These are phyloP conservation scores for Tympanuchus pallidicinctus DNA, from an alignment of 2,113 vertebrate genomes.

Conservation along the genomic window DNA sequence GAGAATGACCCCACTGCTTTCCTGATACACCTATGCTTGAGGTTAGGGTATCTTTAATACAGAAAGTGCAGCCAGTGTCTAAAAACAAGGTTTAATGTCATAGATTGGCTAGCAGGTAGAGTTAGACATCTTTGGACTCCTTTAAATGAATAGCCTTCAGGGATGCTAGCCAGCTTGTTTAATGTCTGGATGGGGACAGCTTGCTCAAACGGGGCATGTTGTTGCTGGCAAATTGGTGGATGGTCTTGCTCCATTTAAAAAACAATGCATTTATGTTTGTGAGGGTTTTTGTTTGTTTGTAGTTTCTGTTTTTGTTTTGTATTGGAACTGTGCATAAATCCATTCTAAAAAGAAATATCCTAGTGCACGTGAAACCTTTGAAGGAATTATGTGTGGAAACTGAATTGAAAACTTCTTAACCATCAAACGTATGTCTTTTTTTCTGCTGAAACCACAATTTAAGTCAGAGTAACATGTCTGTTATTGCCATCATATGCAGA, in stretches of 20 bases:
- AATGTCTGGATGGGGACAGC: background rate
- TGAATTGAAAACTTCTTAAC: background rate
- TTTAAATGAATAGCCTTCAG: background rate
- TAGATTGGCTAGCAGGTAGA: background rate
- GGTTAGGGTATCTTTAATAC: background rate
- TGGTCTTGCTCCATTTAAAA: background rate
- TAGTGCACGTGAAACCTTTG: background rate
- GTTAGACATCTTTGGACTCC: background rate
- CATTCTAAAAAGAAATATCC: background rate
- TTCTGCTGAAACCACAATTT: background rate
- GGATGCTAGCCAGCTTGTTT: background rate
- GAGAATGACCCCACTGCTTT: background rate
- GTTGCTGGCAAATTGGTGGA: background rate
- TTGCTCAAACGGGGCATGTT: background rate
- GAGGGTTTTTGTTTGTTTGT: no score
- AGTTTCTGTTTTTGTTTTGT: background rate
- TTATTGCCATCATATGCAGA: background rate
- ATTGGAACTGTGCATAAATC: background rate
- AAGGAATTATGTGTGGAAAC: background rate
- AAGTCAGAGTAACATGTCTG: background rate
- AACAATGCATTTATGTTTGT: background rate
- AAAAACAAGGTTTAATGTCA: background rate
- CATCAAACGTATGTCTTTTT: conserved; percentile 11
- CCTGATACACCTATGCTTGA: background rate
- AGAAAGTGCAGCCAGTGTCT: background rate